These are phyloP conservation scores for Lasioglossum calceatum DNA, from an alignment of 2,888 invertebrate genomes.

Conservation along the genomic window DNA sequence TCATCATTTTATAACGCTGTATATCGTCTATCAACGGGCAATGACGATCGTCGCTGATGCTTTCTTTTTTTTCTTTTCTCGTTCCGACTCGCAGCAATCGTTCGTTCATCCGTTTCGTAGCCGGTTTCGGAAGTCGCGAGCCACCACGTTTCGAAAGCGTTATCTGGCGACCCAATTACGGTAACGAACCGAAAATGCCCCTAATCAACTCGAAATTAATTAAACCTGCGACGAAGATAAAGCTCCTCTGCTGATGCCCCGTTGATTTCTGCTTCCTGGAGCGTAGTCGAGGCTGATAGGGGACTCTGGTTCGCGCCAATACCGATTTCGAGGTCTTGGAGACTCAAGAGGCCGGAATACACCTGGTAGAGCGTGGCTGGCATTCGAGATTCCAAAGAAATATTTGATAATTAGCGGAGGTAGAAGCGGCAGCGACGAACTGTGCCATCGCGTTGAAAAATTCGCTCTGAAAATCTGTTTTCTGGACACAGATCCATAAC, in stretches of 20 bases:
- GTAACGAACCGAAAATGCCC: slow-evolving; percentile 67
- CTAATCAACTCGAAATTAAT: slow-evolving; percentile 71
- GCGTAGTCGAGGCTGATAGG: background rate
- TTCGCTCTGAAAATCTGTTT: background rate
- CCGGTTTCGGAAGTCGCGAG: slow-evolving; percentile 30
- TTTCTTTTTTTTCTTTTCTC: background rate
- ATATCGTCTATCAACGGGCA: slow-evolving; percentile 20
- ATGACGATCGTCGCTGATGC: slow-evolving; percentile 28
- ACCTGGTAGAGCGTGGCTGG: background rate
- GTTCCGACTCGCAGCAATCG: slow-evolving; percentile 20
- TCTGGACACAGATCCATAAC: background rate
- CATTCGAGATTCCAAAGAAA: background rate
- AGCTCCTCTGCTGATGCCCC: slow-evolving; percentile 9
- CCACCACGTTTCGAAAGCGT: slow-evolving; percentile 55
- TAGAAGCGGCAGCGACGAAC: background rate
- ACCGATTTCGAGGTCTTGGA: background rate
- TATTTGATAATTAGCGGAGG: background rate
- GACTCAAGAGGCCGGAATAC: background rate
- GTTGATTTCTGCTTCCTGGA: slow-evolving; percentile 53
- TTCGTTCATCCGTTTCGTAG: slow-evolving; percentile 55
- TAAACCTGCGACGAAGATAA: slow-evolving; percentile 61
- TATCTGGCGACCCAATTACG: slow-evolving; percentile 77
- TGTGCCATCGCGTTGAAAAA: background rate
- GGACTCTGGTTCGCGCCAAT: background rate
- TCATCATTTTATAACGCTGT: slow-evolving; percentile 46